These are phyloP conservation scores for Enteromius trimaculatus DNA, from an alignment of 2,797 vertebrate genomes.

Conservation along the genomic window DNA sequence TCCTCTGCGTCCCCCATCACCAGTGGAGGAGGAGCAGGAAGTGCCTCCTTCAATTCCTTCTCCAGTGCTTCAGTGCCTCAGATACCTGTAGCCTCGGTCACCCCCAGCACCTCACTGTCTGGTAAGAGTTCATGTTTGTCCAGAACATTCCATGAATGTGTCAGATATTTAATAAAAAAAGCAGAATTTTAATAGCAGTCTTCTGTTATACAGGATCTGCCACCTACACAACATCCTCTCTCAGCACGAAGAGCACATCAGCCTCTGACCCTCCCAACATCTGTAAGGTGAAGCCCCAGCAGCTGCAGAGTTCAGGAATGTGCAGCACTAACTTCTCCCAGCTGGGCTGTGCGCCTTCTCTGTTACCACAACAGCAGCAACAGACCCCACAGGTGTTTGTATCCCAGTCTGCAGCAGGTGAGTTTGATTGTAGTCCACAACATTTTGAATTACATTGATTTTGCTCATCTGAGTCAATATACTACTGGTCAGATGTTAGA, in stretches of 20 bases:
- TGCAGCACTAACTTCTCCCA: slow-evolving; percentile 90
- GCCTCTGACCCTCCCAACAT: slow-evolving; percentile 98
- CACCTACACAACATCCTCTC: slow-evolving; percentile 96
- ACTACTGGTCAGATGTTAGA: neutral
- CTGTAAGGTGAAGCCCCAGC: slow-evolving; percentile 98
- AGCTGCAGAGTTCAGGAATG: slow-evolving; percentile 83
- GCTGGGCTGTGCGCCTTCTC: slow-evolving; percentile 91
- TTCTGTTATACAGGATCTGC: slow-evolving; percentile 80
- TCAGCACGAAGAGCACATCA: slow-evolving; percentile 94
- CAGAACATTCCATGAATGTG: neutral
- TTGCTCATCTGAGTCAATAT: neutral
- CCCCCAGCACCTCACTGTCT: slow-evolving; percentile 93
- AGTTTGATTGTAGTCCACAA: slow-evolving; percentile 30
- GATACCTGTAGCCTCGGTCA: slow-evolving; percentile 97
- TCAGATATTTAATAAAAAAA: neutral
- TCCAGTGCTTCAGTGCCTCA: slow-evolving; percentile 93
- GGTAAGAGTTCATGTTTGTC: slow-evolving; percentile 73
- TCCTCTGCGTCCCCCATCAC: slow-evolving; percentile 89
- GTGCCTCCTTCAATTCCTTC: slow-evolving; percentile 91
- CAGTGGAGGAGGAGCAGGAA: slow-evolving; percentile 77
- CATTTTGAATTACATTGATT: neutral
- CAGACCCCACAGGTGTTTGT: slow-evolving; percentile 97
- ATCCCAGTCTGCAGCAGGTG: slow-evolving; percentile 98
- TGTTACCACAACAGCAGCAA: slow-evolving; percentile 92
- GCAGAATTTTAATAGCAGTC: neutral